phyloP scores from a whole-genome alignment of 2,888 invertebrate species.

The Cosmia pyralina region DNA sequence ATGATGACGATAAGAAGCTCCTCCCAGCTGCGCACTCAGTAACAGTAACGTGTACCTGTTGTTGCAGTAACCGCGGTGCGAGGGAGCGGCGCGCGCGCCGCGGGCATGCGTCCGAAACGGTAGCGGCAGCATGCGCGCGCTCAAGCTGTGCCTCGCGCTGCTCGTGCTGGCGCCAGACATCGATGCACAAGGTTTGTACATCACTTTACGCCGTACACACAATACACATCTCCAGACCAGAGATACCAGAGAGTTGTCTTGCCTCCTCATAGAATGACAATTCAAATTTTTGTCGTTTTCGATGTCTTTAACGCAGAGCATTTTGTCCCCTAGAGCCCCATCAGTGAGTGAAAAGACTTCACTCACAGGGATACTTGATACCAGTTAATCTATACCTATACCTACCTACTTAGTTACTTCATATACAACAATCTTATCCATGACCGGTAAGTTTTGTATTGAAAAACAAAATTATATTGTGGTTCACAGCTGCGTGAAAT shows the following conservation, averaged over 20 bases:
- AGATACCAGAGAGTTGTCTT: too few species aligned
- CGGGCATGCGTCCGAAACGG: slow-evolving; percentile 67
- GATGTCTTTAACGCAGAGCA: background rate
- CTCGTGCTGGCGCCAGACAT: slow-evolving; percentile 67
- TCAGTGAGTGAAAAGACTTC: too few species aligned
- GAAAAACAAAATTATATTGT: background rate
- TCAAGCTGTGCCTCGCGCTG: slow-evolving; percentile 74
- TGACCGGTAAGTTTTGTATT: slow-evolving; percentile 14
- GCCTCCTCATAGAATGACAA: too few species aligned
- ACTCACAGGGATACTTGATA: background rate
- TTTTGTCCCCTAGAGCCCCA: background rate
- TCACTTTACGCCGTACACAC: background rate
- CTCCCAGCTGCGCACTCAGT: background rate
- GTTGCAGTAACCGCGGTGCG: slow-evolving; percentile 32
- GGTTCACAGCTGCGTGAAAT: slow-evolving; percentile 49
- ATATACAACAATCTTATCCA: background rate
- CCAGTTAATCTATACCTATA: background rate
- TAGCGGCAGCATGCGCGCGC: slow-evolving; percentile 79
- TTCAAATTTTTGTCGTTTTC: background rate
- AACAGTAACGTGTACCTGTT: slow-evolving; percentile 1
- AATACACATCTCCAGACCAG: background rate
- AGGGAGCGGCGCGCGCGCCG: slow-evolving; percentile 15
- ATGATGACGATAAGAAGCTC: background rate
- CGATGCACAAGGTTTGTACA: slow-evolving; percentile 69
- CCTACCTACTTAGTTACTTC: background rate